Evolutionary conservation across 2,797 vertebrate genomes (phyloP).

Genomic region (Margarornis squamiger): DNA sequence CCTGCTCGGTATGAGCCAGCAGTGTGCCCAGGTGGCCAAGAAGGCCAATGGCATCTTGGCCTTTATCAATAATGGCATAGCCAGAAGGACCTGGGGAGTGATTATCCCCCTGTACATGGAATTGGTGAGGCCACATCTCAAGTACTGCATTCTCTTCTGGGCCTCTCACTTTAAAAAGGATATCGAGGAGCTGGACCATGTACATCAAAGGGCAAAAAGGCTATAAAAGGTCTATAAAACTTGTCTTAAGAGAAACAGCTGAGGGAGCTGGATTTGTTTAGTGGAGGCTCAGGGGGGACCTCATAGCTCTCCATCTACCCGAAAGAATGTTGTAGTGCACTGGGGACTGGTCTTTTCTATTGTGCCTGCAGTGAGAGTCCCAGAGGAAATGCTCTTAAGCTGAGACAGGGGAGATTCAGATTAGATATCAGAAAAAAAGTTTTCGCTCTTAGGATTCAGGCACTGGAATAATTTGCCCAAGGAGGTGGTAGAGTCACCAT

Average conservation of each 20-base stretch:
- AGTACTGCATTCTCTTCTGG: neutral
- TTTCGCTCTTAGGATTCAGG: neutral
- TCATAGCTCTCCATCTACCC: neutral
- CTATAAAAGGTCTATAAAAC: neutral
- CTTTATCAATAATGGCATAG: neutral
- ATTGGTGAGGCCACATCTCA: neutral
- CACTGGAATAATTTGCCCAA: neutral
- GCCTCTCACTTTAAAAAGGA: neutral
- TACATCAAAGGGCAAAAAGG: neutral
- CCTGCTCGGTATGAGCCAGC: neutral
- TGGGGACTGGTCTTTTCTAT: neutral
- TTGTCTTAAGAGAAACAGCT: neutral
- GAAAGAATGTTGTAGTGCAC: neutral
- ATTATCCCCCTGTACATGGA: neutral
- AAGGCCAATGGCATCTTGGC: neutral
- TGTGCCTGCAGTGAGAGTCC: neutral
- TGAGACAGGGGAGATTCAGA: neutral
- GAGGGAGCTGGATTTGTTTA: neutral
- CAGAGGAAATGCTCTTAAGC: neutral
- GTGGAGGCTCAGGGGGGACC: neutral
- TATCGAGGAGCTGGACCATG: neutral
- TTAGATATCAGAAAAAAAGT: neutral
- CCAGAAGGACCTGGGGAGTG: neutral
- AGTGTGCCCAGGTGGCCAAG: neutral
- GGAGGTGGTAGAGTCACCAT: neutral